These are phyloP conservation scores for Atta cephalotes DNA, from an alignment of 1,140 invertebrate genomes.

Conservation along the genomic window DNA sequence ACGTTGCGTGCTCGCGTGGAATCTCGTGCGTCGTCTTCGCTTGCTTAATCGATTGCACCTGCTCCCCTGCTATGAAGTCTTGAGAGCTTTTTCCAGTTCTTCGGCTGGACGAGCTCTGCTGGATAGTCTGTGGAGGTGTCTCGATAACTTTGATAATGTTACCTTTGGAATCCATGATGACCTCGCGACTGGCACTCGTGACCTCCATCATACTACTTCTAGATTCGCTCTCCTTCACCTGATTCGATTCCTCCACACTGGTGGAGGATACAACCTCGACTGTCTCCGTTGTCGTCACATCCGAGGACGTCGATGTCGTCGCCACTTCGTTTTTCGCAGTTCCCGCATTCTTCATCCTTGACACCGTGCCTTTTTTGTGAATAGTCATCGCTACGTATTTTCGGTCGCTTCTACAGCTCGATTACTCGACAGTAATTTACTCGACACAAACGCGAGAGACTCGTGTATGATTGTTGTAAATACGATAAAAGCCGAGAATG, in stretches of 20 bases:
- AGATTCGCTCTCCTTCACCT: slow-evolving; percentile 75
- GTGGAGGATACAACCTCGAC: slow-evolving; percentile 76
- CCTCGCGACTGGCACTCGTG: slow-evolving; percentile 78
- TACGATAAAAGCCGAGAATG: background rate
- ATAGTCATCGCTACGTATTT: slow-evolving; percentile 63
- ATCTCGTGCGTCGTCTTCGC: slow-evolving; percentile 34
- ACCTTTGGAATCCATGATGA: slow-evolving; percentile 81
- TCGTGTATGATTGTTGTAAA: background rate
- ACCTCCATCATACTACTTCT: slow-evolving; percentile 78
- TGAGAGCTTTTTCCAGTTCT: slow-evolving; percentile 68
- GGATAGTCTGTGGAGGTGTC: slow-evolving; percentile 63
- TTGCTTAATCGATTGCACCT: slow-evolving; percentile 69
- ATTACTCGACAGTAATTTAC: slow-evolving; percentile 2
- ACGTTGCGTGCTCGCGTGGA: slow-evolving; percentile 4
- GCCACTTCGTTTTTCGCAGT: slow-evolving; percentile 66
- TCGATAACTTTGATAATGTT: slow-evolving; percentile 81
- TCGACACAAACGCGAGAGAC: background rate
- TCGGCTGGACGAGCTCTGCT: slow-evolving; percentile 55
- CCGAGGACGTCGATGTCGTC: slow-evolving; percentile 62
- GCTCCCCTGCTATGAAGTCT: slow-evolving; percentile 76
- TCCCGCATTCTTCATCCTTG: slow-evolving; percentile 67
- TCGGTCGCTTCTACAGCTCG: background rate
- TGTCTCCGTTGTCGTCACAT: slow-evolving; percentile 63
- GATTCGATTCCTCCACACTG: slow-evolving; percentile 79
- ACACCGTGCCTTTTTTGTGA: slow-evolving; percentile 56